These are phyloP conservation scores for Anastatus disparis DNA, from an alignment of 1,140 invertebrate species.

Conservation along the genomic window DNA sequence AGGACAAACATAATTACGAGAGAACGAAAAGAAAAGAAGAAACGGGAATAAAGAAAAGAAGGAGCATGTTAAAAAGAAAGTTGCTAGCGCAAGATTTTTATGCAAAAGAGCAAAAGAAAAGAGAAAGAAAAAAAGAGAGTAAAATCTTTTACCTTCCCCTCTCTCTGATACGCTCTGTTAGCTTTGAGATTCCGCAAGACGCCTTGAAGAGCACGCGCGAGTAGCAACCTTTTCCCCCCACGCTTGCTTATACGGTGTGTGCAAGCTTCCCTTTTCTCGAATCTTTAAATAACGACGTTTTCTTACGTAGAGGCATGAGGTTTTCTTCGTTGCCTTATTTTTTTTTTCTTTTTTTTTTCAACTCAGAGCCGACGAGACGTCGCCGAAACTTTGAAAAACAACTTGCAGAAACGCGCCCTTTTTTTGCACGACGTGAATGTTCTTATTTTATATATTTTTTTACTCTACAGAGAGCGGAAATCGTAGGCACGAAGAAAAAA, in stretches of 20 bases:
- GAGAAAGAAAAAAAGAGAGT: background rate
- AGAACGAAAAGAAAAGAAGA: too few relatives aligned
- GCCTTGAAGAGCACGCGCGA: background rate
- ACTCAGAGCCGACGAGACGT: too few relatives aligned
- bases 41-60: background rate
- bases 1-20: constrained; percentile 26
- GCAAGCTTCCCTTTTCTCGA: background rate
- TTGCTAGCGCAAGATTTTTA: too few relatives aligned
- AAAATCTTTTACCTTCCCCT: background rate
- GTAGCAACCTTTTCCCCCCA: background rate
- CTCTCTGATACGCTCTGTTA: constrained; percentile 7
- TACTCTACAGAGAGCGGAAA: too few relatives aligned
- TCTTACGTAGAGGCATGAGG: too few relatives aligned
- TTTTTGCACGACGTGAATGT: background rate
- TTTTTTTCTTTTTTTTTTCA: too few relatives aligned
- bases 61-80: background rate
- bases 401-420: background rate
- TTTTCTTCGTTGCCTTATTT: too few relatives aligned
- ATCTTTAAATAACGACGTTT: constrained; percentile 26
- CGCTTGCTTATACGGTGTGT: too few relatives aligned
- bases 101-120: too few relatives aligned
- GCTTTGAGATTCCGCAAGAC: constrained; percentile 13
- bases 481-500: too few relatives aligned
- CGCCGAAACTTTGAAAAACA: too few relatives aligned
- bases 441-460: too few relatives aligned